Conservation (phyloP, 2,113 vertebrate genomes). For the Chamaea fasciata region DNA sequence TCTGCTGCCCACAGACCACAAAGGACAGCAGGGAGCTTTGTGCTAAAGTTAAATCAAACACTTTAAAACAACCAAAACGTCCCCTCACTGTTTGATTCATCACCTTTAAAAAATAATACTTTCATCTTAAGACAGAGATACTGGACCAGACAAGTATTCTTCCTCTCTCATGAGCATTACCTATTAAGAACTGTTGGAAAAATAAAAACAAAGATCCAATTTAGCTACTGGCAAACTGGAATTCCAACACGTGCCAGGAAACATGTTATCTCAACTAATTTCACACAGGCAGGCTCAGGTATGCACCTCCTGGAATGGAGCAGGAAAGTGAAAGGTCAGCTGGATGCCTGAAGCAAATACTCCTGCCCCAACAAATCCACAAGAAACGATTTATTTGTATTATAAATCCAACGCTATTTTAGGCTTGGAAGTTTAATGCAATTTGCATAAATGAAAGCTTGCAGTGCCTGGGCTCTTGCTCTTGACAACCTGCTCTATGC, state of each 20-base stretch:
- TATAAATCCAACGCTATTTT: neutral
- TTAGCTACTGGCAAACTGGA: neutral
- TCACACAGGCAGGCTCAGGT: neutral
- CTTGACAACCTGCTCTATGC: fast-evolving
- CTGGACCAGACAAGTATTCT: neutral
- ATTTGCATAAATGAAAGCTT: neutral
- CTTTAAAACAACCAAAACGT: neutral
- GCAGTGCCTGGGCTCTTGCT: neutral
- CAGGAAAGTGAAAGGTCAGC: neutral
- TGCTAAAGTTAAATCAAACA: neutral
- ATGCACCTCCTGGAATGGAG: neutral
- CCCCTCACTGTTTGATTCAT: neutral
- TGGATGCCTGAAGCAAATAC: neutral
- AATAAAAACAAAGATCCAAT: neutral
- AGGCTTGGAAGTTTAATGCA: neutral
- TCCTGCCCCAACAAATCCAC: neutral
- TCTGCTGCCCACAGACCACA: neutral
- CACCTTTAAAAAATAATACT: neutral
- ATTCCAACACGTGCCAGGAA: neutral
- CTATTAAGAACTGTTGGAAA: neutral
- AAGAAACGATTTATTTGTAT: neutral
- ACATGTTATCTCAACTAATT: neutral
- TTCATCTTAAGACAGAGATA: neutral
- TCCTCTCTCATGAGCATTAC: neutral
- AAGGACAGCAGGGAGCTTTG: neutral